These are phyloP conservation scores for Temnothorax unifasciatus DNA, from an alignment of 2,888 invertebrate genomes.

Conservation along the genomic window DNA sequence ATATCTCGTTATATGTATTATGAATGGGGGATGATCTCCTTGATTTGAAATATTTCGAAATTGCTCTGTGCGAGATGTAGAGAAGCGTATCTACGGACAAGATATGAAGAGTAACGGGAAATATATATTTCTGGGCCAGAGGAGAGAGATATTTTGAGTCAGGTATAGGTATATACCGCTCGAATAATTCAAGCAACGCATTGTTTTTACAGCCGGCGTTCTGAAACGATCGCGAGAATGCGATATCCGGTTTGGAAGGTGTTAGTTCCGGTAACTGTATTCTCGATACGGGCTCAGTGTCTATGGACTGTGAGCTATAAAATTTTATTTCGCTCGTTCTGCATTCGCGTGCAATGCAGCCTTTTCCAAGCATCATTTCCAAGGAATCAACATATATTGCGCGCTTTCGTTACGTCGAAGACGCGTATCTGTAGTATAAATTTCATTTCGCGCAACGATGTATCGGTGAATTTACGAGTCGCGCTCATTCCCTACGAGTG, in stretches of 20 bases:
- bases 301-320: conserved; percentile 34
- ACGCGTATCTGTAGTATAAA: conserved; percentile 34
- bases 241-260: conserved; percentile 23
- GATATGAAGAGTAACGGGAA: not conserved
- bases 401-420: not conserved
- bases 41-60: not conserved
- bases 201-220: conserved; percentile 23
- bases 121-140: not conserved
- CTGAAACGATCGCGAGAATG: not conserved
- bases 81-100: not conserved
- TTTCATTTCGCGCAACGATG: conserved; percentile 37
- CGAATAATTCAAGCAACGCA: conserved; percentile 37
- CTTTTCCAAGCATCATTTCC: conserved; percentile 22
- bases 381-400: conserved; percentile 30
- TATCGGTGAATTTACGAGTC: conserved; percentile 23
- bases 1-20: not conserved
- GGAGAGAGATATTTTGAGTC: not conserved
- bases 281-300: conserved; percentile 2
- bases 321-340: conserved; percentile 53
- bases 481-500: not conserved
- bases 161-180: not conserved
- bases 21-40: not conserved
- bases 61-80: not conserved
- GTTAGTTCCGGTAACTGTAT: conserved; percentile 34
- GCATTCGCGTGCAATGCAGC: conserved; percentile 11